Evolutionary conservation across 2,113 vertebrate species (phyloP), one percentile per base, ranked within the genome.

Genomic region (Silurus glanis): DNA sequence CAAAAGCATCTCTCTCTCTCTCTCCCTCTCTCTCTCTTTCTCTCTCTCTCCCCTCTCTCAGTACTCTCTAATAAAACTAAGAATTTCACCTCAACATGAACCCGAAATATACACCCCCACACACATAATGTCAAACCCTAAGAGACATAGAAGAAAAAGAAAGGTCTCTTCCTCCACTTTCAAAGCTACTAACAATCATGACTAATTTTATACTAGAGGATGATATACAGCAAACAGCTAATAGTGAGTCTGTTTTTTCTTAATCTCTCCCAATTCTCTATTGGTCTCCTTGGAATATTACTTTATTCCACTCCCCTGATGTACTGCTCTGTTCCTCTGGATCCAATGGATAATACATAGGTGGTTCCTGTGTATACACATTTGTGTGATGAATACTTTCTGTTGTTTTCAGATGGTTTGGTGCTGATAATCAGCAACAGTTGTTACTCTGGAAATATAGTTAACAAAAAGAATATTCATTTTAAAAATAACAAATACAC

Each of bases 211-310:
- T 72, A 89, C 81, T 71, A 66, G 21, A 85, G 64, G 82, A 90
- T 92, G 88, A 94, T 91, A 87, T 89, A 92, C 49, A 58, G 69
- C 55, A 83, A 87, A 88, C 71, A 78, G 82, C 53, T 89, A 37
- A 37, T 84, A 59, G 67, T 14, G n/a, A n/a, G 61, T 23, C 21
- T 62, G 59, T 62, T 62, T n/a, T n/a, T 23, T 9, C 16, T 62
- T n/a, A 23, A 62, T 9, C 61, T 61, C 59, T 61, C 59, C 59
- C 59, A 61, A 9, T 58, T 58, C 56, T 58, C 56, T 58, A 14
- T 58, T 58, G 3, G 56, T 14, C 56, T 16, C 6, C 61, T 62
- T 14, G 21, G 6, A 9, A 7, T 62, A 62, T 62, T 3, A 23
- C 61, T 62, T 62, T 62, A 62, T 62, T 62, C 61, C n/a, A 8